phyloP scores from a whole-genome alignment of 2,113 vertebrate genomes.

The Pungitius pungitius region DNA sequence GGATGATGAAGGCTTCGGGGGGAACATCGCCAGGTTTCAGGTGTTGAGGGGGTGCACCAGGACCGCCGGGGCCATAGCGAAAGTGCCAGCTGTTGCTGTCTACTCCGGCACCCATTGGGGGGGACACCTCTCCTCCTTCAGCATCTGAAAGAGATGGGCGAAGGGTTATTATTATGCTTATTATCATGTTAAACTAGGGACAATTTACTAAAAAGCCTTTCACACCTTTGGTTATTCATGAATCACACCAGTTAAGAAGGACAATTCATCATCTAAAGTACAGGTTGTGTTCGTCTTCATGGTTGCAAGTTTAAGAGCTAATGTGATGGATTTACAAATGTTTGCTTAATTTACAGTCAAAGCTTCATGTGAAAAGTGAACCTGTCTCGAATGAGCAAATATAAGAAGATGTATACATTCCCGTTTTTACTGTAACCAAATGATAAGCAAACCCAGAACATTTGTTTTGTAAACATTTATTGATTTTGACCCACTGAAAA shows the following conservation, averaged over 20 bases:
- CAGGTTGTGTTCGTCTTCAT: conserved; percentile 7
- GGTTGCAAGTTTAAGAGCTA: neutral
- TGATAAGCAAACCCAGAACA: neutral
- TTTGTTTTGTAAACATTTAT: neutral
- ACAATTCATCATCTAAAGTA: conserved; percentile 1
- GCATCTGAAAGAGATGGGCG: conserved; percentile 82
- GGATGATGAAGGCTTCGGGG: conserved; percentile 99
- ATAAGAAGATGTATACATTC: neutral
- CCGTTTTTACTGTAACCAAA: neutral
- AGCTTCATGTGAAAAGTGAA: neutral
- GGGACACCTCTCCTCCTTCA: conserved; percentile 95
- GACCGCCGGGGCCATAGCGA: conserved; percentile 92
- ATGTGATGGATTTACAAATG: neutral
- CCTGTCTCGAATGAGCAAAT: neutral
- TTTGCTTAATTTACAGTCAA: neutral
- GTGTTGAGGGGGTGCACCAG: conserved; percentile 87
- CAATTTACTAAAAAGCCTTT: neutral
- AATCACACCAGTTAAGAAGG: neutral
- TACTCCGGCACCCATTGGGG: conserved; percentile 95
- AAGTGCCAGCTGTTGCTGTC: conserved; percentile 99
- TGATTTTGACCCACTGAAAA: no score
- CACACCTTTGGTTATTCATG: neutral
- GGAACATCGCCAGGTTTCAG: conserved; percentile 96
- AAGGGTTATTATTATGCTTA: conserved; percentile 7
- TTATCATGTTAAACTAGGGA: neutral